Evolutionary conservation across 2,888 invertebrate genomes (phyloP).

Genomic region (Fabriciana adippe): DNA sequence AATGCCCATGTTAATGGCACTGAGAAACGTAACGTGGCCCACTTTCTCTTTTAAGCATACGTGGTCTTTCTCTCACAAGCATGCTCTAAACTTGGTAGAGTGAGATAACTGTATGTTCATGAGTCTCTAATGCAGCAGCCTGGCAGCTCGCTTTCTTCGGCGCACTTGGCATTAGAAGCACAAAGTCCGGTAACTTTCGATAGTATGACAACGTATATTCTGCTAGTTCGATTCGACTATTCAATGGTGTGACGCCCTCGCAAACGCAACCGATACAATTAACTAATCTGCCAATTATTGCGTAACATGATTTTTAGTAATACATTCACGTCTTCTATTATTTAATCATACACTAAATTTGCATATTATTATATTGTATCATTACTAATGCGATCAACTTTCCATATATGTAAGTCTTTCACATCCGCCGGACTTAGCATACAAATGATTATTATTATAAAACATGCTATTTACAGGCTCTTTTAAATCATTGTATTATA

Average conservation of each 20-base stretch:
- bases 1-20: constrained; percentile 79
- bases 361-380: constrained; percentile 31
- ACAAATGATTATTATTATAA: constrained; percentile 9
- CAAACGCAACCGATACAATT: constrained; percentile 56
- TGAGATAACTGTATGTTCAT: constrained; percentile 65
- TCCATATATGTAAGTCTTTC: constrained; percentile 18
- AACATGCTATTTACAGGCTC: neutral
- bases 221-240: constrained; percentile 40
- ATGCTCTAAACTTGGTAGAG: constrained; percentile 52
- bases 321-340: constrained; percentile 32
- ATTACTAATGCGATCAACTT: constrained; percentile 17
- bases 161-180: constrained; percentile 79
- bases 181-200: constrained; percentile 81
- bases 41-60: constrained; percentile 80
- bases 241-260: constrained; percentile 37
- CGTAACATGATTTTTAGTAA: constrained; percentile 41
- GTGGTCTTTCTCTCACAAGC: constrained; percentile 67
- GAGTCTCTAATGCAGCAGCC: constrained; percentile 64
- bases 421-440: constrained; percentile 17
- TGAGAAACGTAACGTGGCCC: constrained; percentile 81
- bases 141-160: constrained; percentile 79
- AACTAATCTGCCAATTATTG: constrained; percentile 60
- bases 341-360: constrained; percentile 31
- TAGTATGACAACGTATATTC: constrained; percentile 64
- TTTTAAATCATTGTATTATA: neutral